Base-by-base conservation (phyloP, 2,797 vertebrate species). In the Gymnoscopelus microlampas region DNA sequence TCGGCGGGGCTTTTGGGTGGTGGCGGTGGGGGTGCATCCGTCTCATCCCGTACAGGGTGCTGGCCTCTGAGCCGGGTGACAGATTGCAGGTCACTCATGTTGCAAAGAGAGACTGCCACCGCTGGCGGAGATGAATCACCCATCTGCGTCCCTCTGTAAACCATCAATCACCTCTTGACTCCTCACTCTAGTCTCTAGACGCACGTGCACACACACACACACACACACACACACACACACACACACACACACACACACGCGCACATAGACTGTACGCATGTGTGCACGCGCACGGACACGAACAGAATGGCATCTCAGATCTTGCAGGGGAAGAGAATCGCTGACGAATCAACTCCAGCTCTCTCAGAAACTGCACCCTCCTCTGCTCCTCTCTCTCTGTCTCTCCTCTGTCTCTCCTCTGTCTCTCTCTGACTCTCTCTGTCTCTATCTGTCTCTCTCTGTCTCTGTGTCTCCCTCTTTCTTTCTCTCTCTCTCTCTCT, bases 121-220 rank as follows among this genome's bases (percentile, higher is more conserved):
- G 68, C 88, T 87, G 86, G 88, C 78, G 58, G 84, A 91, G 90
- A 94, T 91, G 84, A 94, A 93, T 92, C 78, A 85, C 88, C 90
- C 90, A 92, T 93, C 92, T 92, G 83, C 64, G 74, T 81, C 85
- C 87, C 76, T 92, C 87, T 91, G 88, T 92, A 93, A 91, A 90
- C 91, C 87, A 94, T 95, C 93, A 91, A 92, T 94, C 92, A 93
- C 78, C 79, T 76, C 73, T 44, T 89, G 86, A 89, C 85, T 91
- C 70, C 80, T 78, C 80, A 67, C 66, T 56, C 59, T 69, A 85
- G 83, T 66, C 66, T 56, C 59, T 69, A 85, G 83, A 57, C 24
- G 89, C 83, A 81, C 77, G 12, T 11, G 53, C 70, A 29, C 19
- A 32, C 50, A 24, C 19, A 55, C 53, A 49, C 65, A 23, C 48